A percentile compares a stretch with the other conserved stretches of the same genome.
Evolutionary conservation across 2,113 vertebrate species (phyloP).

Genomic region (Chaetodon auriga): DNA sequence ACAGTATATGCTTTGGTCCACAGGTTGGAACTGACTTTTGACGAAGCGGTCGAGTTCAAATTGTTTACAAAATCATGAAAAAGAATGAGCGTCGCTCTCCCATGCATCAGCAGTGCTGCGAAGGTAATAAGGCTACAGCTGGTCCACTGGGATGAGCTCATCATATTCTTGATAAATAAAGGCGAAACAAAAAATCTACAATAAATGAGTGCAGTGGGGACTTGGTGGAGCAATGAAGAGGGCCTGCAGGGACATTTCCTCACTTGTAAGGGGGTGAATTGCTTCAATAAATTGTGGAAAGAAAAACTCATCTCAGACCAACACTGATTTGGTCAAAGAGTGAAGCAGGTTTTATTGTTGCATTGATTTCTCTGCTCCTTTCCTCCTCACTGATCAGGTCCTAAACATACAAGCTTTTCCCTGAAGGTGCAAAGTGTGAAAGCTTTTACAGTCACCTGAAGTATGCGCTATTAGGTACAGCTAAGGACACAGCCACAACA

Average conservation of each 20-base stretch:
- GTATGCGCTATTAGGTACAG: neutral
- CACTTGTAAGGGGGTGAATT: constrained; percentile 47
- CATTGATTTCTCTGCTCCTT: constrained; percentile 64
- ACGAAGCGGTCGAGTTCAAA: neutral
- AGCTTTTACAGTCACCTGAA: constrained; percentile 26
- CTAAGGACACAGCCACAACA: neutral
- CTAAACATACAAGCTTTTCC: neutral
- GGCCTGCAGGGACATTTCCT: constrained; percentile 24
- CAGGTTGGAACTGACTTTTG: neutral
- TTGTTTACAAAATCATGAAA: constrained; percentile 11
- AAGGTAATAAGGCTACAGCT: neutral
- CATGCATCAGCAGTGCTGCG: neutral
- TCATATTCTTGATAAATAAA: constrained; percentile 19
- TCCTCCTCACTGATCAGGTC: constrained; percentile 44
- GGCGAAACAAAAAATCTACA: neutral
- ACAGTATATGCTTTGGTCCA: neutral
- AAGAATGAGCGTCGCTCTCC: neutral
- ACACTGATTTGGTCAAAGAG: constrained; percentile 67
- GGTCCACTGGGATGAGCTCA: constrained; percentile 12
- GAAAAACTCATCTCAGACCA: constrained; percentile 48
- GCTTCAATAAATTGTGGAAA: constrained; percentile 63
- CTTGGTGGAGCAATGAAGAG: constrained; percentile 7
- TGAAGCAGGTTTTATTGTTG: constrained; percentile 52
- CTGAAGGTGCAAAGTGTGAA: constrained; percentile 11
- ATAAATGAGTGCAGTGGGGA: neutral